Conservation (phyloP, 1,140 invertebrate genomes). For the Akabosia matsudoensis region DNA sequence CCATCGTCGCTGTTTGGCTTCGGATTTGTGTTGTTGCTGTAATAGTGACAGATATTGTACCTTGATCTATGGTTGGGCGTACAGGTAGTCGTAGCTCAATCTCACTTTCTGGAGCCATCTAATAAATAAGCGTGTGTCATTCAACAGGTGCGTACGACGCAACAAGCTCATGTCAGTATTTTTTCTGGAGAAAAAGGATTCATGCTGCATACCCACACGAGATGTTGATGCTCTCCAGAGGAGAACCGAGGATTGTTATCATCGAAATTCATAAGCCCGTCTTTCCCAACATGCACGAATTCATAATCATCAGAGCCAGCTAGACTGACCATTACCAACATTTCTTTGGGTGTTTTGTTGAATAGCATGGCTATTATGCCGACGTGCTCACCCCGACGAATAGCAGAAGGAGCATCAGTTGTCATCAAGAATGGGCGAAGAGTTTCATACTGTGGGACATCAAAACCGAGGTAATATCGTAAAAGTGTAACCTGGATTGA, state of each 20-base stretch:
- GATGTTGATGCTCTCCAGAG: constrained; percentile 54
- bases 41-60: constrained; percentile 56
- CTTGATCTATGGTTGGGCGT: constrained; percentile 52
- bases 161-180: too few species aligned
- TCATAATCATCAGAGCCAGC: constrained; percentile 55
- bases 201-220: constrained; percentile 54
- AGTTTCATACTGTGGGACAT: constrained; percentile 52
- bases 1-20: constrained; percentile 51
- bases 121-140: neutral
- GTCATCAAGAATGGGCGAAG: constrained; percentile 59
- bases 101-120: constrained; percentile 48
- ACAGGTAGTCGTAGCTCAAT: constrained; percentile 52
- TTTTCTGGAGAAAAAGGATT: too few species aligned
- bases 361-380: constrained; percentile 57
- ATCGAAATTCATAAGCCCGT: constrained; percentile 58
- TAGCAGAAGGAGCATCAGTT: constrained; percentile 55
- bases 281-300: constrained; percentile 59
- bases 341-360: constrained; percentile 55
- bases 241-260: constrained; percentile 49
- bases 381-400: constrained; percentile 60
- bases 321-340: constrained; percentile 50
- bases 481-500: too few species aligned
- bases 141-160: neutral
- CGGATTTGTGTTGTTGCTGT: constrained; percentile 58
- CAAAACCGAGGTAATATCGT: neutral